These are phyloP conservation scores for Trichonephila clavata DNA, from an alignment of 1,140 invertebrate genomes.

Conservation along the genomic window DNA sequence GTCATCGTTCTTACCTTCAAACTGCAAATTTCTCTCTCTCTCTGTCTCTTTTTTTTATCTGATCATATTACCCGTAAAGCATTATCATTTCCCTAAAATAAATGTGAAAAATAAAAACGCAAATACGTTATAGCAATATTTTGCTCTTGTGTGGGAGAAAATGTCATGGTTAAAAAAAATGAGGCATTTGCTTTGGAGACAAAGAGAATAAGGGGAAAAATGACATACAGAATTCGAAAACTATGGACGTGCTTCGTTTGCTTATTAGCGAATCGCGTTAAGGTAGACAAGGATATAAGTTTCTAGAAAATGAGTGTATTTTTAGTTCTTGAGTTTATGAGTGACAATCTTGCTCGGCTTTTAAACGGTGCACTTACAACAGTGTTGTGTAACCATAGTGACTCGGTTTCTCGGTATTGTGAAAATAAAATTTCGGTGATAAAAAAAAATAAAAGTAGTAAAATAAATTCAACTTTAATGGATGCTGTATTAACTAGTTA, in stretches of 20 bases:
- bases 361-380: neutral
- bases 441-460: neutral
- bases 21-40: neutral
- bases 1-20: slow-evolving; percentile 39
- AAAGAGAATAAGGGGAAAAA: neutral
- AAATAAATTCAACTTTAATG: neutral
- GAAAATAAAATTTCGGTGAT: neutral
- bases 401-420: neutral
- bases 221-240: neutral
- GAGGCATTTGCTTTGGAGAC: neutral
- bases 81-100: neutral
- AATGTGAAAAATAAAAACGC: neutral
- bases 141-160: neutral
- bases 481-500: neutral
- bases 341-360: neutral
- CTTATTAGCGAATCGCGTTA: neutral
- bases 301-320: neutral
- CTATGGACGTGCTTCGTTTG: neutral
- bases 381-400: neutral
- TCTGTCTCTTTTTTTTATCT: neutral
- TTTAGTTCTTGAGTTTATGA: neutral
- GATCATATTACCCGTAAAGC: neutral
- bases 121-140: neutral
- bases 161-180: neutral
- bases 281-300: neutral